phyloP scores from a whole-genome alignment of 2,113 vertebrate genomes.

The Sinocyclocheilus anophthalmus region DNA sequence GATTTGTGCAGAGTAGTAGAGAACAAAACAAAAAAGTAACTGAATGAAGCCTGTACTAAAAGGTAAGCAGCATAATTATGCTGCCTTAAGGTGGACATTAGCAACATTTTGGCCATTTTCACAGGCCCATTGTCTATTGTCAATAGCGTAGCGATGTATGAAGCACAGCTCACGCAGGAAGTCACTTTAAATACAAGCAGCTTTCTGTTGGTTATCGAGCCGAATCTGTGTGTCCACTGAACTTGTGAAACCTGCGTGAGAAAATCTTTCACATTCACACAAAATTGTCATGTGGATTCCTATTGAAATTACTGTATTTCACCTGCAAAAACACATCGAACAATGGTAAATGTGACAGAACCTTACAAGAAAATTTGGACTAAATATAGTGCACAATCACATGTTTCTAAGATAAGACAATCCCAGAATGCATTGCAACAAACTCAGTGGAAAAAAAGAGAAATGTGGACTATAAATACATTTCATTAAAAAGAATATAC shows the following conservation, averaged over 20 bases:
- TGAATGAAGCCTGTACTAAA: neutral
- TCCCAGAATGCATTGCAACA: neutral
- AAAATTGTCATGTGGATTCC: neutral
- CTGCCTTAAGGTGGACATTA: neutral
- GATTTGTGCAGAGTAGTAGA: neutral
- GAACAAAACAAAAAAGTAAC: neutral
- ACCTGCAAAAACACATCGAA: neutral
- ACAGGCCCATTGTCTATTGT: neutral
- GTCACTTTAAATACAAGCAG: neutral
- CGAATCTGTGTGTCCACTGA: neutral
- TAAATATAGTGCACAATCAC: neutral
- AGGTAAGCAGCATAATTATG: neutral
- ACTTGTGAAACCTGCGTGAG: neutral
- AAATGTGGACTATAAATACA: neutral
- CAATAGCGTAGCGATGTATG: neutral
- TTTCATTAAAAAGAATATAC: neutral
- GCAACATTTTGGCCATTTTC: neutral
- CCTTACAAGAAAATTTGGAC: neutral
- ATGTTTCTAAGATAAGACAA: neutral
- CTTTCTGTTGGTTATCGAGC: neutral
- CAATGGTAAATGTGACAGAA: neutral
- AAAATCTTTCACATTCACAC: neutral
- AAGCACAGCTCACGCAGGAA: neutral
- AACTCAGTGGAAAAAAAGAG: neutral
- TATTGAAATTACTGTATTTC: neutral